Evolutionary conservation across 1,140 invertebrate genomes (phyloP).

Genomic region (Charaxes varanes): DNA sequence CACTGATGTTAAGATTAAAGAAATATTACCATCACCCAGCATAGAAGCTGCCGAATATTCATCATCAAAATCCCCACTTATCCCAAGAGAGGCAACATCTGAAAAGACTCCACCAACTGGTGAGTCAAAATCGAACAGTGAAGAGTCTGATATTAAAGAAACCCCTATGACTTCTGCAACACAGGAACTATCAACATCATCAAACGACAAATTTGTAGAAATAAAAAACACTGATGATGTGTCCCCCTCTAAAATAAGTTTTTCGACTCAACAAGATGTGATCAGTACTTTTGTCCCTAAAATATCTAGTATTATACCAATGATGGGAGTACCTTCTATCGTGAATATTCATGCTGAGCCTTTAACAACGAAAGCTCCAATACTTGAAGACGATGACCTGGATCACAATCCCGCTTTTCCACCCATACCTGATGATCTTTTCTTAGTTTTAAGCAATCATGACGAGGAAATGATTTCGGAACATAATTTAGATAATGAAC

Average conservation of each 20-base stretch:
- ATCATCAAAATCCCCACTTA: constrained; percentile 62
- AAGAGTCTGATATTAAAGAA: constrained; percentile 16
- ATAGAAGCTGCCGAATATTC: constrained; percentile 53
- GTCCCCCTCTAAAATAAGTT: constrained; percentile 49
- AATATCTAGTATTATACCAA: constrained; percentile 31
- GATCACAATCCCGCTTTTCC: constrained; percentile 65
- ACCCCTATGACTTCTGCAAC: constrained; percentile 12
- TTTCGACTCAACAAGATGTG: constrained; percentile 51
- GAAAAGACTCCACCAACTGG: constrained; percentile 26
- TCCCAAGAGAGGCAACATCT: constrained; percentile 54
- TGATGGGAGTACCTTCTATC: constrained; percentile 31
- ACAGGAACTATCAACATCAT: constrained; percentile 10
- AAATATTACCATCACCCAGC: constrained; percentile 55
- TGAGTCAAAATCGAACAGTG: constrained; percentile 19
- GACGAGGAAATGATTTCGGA: constrained; percentile 57
- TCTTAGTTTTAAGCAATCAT: constrained; percentile 45
- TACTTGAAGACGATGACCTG: constrained; percentile 59
- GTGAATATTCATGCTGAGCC: constrained; percentile 21
- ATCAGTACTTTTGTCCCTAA: constrained; percentile 41
- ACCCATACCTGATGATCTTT: constrained; percentile 58
- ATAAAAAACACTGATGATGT: constrained; percentile 26
- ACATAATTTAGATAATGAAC: constrained; percentile 44
- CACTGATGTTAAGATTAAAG: constrained; percentile 66
- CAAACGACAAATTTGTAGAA: constrained; percentile 6
- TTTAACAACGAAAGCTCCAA: constrained; percentile 42